phyloP scores from a whole-genome alignment of 2,113 vertebrate genomes.

The Corythoichthys intestinalis region DNA sequence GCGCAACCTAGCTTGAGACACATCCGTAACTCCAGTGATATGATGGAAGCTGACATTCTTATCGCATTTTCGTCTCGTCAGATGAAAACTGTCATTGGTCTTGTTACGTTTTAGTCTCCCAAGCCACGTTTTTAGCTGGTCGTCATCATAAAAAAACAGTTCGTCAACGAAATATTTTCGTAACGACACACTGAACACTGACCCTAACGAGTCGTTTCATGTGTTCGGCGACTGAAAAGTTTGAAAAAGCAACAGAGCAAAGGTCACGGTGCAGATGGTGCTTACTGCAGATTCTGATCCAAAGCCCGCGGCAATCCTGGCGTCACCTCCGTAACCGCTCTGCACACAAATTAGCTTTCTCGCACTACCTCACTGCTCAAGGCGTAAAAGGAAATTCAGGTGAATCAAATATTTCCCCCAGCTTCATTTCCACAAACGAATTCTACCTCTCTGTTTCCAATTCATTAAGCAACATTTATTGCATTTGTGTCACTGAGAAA shows the following conservation, averaged over 20 bases:
- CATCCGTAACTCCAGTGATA: no score
- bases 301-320: conserved; percentile 56
- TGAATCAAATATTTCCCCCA: conserved; percentile 45
- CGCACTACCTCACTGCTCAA: conserved; percentile 16
- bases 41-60: no score
- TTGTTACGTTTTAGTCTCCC: no score
- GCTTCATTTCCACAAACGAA: conserved; percentile 20
- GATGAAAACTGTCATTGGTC: no score
- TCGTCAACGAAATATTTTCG: no score
- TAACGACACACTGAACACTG: no score
- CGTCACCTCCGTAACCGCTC: conserved; percentile 62
- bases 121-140: no score
- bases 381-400: conserved; percentile 50
- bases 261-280: conserved; percentile 53
- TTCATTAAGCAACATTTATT: conserved; percentile 58
- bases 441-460: conserved; percentile 36
- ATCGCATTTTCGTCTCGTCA: no score
- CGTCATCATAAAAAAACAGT: no score
- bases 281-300: conserved; percentile 55
- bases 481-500: conserved; percentile 59
- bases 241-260: conserved; percentile 45
- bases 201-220: no score
- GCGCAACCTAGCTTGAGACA: no score
- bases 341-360: conserved; percentile 63
- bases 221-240: conserved; percentile 19